Evolutionary conservation across 2,797 vertebrate species (phyloP), one percentile per base, ranked within the genome.

Genomic region (Strix occidentalis): DNA sequence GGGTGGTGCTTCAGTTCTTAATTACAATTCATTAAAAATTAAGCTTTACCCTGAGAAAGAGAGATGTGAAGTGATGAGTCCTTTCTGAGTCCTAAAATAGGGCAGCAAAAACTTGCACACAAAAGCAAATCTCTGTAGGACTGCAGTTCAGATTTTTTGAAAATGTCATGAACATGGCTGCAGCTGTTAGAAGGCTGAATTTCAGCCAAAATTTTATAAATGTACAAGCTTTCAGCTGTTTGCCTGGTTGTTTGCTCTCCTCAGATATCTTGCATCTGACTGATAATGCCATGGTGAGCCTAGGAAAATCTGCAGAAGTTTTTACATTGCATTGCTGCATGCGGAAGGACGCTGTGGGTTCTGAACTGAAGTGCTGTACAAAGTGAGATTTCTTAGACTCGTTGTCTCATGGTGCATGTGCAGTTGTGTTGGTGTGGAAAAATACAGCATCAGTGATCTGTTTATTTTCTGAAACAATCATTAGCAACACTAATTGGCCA

Each of bases 1-100:
- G 80, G 77, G 69, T 79, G 86, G 43, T 76, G 68, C 64, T 89
- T 94, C 35, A 60, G 41, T 71, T 89, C 75, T 82, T 92, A 79
- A 91, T 93, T 96, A 78, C 48, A 77, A 35, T 74, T 93, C 84
- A 89, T 89, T 95, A 96, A 92, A 93, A 92, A 92, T 94, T 89
- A 85, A 95, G 43, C 64, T 92, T 92, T 33, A n/a, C 48, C 41
- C 70, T 31, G 50, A 92, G 63, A 45, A 45, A 84, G 25, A 51
- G 48, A 76, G 19, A 50, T 51, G 19, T 29, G 78, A 77, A 58
- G 35, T 50, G 68, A 74, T 57, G 51, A 87, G 51, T 91, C 81
- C 43, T 96, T 93, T 76, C 63, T 45, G 81, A 70, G 31, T 56
- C 43, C 60, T 83, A 93, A 95, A 95, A 80, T 76, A 93, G 43